Evolutionary conservation across 2,797 vertebrate genomes (phyloP).

Genomic region (Arnoldichthys spilopterus): DNA sequence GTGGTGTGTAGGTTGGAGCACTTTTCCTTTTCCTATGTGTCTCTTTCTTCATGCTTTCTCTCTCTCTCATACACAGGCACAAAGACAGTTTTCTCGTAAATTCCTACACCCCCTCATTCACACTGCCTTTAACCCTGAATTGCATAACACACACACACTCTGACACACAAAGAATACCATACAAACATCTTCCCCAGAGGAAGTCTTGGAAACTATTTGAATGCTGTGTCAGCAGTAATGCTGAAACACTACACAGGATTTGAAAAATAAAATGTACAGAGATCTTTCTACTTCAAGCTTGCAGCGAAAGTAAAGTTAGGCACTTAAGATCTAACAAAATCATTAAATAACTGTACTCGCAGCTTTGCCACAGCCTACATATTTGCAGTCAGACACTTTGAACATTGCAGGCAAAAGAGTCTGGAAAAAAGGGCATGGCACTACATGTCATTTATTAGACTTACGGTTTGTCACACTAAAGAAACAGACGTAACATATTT

Average conservation of each 20-base stretch:
- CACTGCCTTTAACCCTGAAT: slow-evolving; percentile 4
- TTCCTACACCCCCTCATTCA: neutral
- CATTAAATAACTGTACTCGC: neutral
- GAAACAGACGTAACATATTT: neutral
- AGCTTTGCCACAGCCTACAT: slow-evolving; percentile 10
- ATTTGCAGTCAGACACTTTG: slow-evolving; percentile 15
- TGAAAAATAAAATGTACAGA: slow-evolving; percentile 20
- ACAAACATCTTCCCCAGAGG: slow-evolving; percentile 19
- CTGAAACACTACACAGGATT: neutral
- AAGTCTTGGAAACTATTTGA: slow-evolving; percentile 16
- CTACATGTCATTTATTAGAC: neutral
- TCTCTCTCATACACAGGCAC: slow-evolving; percentile 7
- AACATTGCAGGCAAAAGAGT: neutral
- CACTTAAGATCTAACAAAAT: neutral
- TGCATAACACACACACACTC: slow-evolving; percentile 24
- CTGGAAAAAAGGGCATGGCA: neutral
- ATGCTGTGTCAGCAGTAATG: slow-evolving; percentile 47
- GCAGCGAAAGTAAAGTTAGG: neutral
- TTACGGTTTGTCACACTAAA: neutral
- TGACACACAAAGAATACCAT: neutral
- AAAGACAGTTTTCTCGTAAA: neutral
- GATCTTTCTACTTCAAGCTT: slow-evolving; percentile 7
- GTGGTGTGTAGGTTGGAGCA: slow-evolving; percentile 67
- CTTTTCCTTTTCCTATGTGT: slow-evolving; percentile 45
- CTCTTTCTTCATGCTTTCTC: slow-evolving; percentile 33